These are phyloP conservation scores for Phoeniculus purpureus DNA, from an alignment of 2,797 vertebrate species.

Conservation along the genomic window DNA sequence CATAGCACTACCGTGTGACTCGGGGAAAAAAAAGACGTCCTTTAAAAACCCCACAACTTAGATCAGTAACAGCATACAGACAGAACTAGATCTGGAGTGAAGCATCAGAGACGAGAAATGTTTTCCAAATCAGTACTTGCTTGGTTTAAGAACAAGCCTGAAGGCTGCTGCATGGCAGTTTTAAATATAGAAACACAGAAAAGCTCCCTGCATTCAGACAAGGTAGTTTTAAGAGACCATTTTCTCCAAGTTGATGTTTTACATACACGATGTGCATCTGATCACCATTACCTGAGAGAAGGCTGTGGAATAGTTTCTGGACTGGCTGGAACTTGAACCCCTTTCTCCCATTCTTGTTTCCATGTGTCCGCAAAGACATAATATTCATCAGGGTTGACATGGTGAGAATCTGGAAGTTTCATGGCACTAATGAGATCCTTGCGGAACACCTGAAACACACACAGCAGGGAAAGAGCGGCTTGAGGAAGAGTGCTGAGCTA, in stretches of 20 bases:
- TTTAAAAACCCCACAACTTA: background rate
- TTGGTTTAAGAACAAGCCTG: conserved; percentile 5
- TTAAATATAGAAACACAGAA: background rate
- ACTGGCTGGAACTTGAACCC: conserved; percentile 94
- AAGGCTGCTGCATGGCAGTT: background rate
- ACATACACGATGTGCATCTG: rapidly evolving
- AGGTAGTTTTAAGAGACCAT: background rate
- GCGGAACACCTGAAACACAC: conserved; percentile 89
- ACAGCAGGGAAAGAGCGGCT: background rate
- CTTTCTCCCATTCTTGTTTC: conserved; percentile 99
- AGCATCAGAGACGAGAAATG: background rate
- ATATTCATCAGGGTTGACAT: conserved; percentile 91
- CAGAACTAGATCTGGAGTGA: background rate
- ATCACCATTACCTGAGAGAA: conserved; percentile 86
- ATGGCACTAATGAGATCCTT: conserved; percentile 99
- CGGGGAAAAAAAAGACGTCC: background rate
- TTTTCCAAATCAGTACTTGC: background rate
- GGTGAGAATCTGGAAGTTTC: conserved; percentile 97
- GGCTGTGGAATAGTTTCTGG: conserved; percentile 91
- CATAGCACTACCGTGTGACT: background rate
- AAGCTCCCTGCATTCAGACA: background rate
- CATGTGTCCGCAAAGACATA: conserved; percentile 94
- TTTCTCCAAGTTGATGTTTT: background rate
- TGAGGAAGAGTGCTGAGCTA: rapidly evolving
- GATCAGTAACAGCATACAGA: background rate